phyloP scores from a whole-genome alignment of 2,113 vertebrate species.

The Neofelis nebulosa region DNA sequence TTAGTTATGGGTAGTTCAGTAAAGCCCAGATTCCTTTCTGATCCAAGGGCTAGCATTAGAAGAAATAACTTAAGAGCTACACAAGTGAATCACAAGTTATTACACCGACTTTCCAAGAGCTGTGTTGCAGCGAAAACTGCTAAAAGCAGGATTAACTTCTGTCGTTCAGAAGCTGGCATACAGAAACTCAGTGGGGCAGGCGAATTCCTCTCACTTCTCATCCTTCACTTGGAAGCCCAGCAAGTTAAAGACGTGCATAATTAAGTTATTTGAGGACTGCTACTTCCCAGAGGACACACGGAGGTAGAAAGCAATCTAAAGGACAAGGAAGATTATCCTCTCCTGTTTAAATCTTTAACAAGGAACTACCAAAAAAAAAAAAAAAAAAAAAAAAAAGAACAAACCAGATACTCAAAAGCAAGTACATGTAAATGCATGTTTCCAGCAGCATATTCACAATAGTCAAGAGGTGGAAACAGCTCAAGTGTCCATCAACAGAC shows the following conservation, averaged over 20 bases:
- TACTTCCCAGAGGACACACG: neutral
- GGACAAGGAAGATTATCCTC: neutral
- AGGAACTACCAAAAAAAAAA: neutral
- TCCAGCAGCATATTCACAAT: neutral
- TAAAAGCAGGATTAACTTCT: neutral
- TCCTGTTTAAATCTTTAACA: slow-evolving; percentile 20
- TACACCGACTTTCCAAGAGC: neutral
- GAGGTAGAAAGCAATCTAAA: neutral
- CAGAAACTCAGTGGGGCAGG: neutral
- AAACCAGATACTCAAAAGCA: neutral
- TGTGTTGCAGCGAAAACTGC: neutral
- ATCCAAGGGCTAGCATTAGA: neutral
- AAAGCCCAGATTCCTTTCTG: neutral
- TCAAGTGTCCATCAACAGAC: neutral
- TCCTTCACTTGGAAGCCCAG: neutral
- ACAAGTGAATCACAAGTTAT: neutral
- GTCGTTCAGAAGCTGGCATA: neutral
- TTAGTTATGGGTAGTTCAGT: neutral
- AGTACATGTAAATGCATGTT: neutral
- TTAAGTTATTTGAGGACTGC: neutral
- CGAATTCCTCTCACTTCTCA: neutral
- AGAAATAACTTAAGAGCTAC: neutral
- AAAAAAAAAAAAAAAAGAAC: neutral
- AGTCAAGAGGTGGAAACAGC: neutral
- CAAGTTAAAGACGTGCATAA: neutral